phyloP scores from a whole-genome alignment of 2,113 vertebrate species.

The Trichechus manatus region DNA sequence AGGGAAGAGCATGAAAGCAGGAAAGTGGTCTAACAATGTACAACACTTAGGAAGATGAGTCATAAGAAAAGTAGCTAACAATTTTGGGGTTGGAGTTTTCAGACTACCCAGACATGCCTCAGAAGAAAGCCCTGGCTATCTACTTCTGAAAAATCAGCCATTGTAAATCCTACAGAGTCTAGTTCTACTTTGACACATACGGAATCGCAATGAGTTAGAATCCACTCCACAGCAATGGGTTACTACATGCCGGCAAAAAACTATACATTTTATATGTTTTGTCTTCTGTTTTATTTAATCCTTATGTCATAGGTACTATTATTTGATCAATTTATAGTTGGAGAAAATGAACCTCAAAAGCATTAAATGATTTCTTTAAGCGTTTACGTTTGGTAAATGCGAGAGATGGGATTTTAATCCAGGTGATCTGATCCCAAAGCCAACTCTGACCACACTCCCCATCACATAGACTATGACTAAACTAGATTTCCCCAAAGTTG shows the following conservation, averaged over 20 bases:
- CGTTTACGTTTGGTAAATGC: not conserved
- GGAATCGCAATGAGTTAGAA: not conserved
- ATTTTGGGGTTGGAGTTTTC: not conserved
- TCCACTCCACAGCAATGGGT: not conserved
- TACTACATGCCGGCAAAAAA: not conserved
- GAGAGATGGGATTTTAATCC: not conserved
- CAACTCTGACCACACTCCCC: not conserved
- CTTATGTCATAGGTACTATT: not conserved
- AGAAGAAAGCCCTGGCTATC: too few relatives aligned
- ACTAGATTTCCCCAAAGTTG: not conserved
- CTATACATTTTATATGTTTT: not conserved
- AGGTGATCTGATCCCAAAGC: not conserved
- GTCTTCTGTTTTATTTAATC: not conserved
- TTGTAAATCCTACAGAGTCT: too few relatives aligned
- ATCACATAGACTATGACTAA: not conserved
- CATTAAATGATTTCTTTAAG: not conserved
- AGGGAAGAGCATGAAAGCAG: fast-evolving
- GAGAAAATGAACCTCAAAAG: not conserved
- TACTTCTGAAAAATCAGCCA: too few relatives aligned
- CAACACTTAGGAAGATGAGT: not conserved
- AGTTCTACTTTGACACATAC: too few relatives aligned
- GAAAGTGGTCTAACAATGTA: not conserved
- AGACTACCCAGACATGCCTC: too few relatives aligned
- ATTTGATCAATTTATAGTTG: not conserved
- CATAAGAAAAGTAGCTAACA: not conserved